Percentiles rank a stretch among this genome's conserved stretches.
These are phyloP conservation scores for Ctenochaetus hawaiiensis DNA, from an alignment of 2,797 vertebrate species.

Conservation along the genomic window DNA sequence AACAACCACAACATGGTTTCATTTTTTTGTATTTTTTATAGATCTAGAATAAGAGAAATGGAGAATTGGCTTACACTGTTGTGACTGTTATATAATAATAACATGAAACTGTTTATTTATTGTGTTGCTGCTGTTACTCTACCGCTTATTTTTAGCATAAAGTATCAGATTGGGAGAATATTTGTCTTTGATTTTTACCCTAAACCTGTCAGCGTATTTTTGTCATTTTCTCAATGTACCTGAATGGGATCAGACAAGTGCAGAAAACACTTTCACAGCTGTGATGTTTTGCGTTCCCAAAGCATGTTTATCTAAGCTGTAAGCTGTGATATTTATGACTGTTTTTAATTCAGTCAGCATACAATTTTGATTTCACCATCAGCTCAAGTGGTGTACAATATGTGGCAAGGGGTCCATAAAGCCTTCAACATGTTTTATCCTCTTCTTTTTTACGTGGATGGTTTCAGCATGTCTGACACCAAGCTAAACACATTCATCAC, in stretches of 20 bases:
- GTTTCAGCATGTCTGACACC: conserved; percentile 65
- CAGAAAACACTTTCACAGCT: conserved; percentile 39
- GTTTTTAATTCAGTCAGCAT: conserved; percentile 64
- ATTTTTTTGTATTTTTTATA: background rate
- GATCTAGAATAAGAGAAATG: conserved; percentile 6
- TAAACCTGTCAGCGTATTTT: conserved; percentile 49
- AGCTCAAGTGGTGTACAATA: conserved; percentile 52
- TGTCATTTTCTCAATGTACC: conserved; percentile 32
- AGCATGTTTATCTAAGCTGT: conserved; percentile 53
- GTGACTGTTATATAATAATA: background rate
- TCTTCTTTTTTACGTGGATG: conserved; percentile 44
- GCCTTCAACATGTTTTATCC: conserved; percentile 71
- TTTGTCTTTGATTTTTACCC: conserved; percentile 37
- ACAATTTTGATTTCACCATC: conserved; percentile 71
- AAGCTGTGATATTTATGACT: conserved; percentile 61
- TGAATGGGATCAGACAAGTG: conserved; percentile 41
- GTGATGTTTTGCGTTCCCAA: conserved; percentile 29
- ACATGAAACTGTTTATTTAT: conserved; percentile 6
- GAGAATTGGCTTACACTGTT: background rate
- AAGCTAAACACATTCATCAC: conserved; percentile 69
- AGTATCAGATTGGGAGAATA: conserved; percentile 32
- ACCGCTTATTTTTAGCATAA: background rate
- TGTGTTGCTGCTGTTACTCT: conserved; percentile 16
- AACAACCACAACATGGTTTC: conserved; percentile 8
- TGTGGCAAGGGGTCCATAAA: conserved; percentile 66